Base-by-base conservation (phyloP, 64 coral and sea anemone species). In the Porites australiensis region DNA sequence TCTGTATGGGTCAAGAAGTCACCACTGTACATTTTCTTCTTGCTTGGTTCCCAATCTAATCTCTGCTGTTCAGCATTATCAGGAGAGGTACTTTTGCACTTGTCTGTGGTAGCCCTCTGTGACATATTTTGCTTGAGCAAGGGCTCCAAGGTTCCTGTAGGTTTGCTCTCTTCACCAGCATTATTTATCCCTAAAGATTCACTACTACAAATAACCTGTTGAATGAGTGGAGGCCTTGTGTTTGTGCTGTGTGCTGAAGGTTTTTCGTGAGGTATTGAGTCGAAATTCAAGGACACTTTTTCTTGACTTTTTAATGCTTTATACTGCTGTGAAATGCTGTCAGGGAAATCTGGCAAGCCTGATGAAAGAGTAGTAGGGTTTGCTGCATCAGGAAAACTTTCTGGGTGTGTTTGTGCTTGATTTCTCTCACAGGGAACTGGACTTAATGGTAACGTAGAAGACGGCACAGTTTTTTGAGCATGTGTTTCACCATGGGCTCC, bases 311-410 rank as follows among this genome's bases (percentile, higher is more conserved):
- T 53, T 45, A 73, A 75, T 9, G 14, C 23, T 57, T 54, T 75
- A 75, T 43, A 88, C 45, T 88, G 86, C 2, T 58, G 73, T 16
- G 68, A 74, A 74, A 73, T 19, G 53, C 44, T 59, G 21, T 88
- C 86, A n/a, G 86, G 68, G 46, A 74, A 88, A 60, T 88, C 73
- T 75, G 86, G 69, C 18, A 73, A 44, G 16, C 58, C 70, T 8
- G 86, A 88, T 21, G 53, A n/a, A 2, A 43, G 19, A 16, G 61
- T 16, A 43, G 23, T 58, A 11, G 18, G 2, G 54, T 47, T 72
- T 54, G 6, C 20, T 8, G 13, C 45, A 15, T 9, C 58, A 44
- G 54, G 12, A 13, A 11, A 18, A 14, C 37, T 13, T 27, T 44
- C 6, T 48, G 58, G 43, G 13, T 60, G 20, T 61, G 52, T 61